Evolutionary conservation across 1,140 invertebrate genomes (phyloP).

Genomic region (Aplysia californica): DNA sequence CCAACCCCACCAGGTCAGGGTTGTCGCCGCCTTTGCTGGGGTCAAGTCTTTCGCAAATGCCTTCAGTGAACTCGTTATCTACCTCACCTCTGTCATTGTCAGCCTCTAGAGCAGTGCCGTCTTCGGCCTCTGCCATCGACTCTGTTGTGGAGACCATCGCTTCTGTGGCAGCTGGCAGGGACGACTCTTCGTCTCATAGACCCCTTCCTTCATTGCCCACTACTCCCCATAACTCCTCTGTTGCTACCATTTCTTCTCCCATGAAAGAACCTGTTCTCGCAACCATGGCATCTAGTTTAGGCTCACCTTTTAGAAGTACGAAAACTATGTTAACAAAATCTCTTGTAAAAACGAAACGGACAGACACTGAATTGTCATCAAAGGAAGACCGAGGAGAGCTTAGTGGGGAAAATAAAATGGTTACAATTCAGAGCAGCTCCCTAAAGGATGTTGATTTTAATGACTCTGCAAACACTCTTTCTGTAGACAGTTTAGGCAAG

Average conservation of each 20-base stretch:
- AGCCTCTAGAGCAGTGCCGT: not conserved
- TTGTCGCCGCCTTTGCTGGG: not conserved
- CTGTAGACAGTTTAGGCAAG: not conserved
- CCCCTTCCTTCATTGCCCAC: not conserved
- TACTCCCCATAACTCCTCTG: too few species aligned
- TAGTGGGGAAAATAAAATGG: not conserved
- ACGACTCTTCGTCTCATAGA: not conserved
- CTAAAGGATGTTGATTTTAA: not conserved
- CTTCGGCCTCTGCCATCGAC: not conserved
- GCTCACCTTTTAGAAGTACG: not conserved
- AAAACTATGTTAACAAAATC: not conserved
- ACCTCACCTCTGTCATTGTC: slow-evolving; percentile 1
- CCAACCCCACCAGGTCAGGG: not conserved
- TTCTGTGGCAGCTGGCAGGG: not conserved
- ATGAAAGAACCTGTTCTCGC: slow-evolving; percentile 25
- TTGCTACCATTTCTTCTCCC: too few species aligned
- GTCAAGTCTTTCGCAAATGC: not conserved
- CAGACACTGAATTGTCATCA: not conserved
- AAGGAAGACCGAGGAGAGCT: not conserved
- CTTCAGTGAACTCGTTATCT: not conserved
- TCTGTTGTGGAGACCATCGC: not conserved
- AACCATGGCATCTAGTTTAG: slow-evolving; percentile 4
- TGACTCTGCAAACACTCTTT: not conserved
- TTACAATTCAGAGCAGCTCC: slow-evolving; percentile 18
- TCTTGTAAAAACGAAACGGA: not conserved